Base-by-base conservation (phyloP, 1,140 invertebrate genomes). In the Epicauta chinensis region DNA sequence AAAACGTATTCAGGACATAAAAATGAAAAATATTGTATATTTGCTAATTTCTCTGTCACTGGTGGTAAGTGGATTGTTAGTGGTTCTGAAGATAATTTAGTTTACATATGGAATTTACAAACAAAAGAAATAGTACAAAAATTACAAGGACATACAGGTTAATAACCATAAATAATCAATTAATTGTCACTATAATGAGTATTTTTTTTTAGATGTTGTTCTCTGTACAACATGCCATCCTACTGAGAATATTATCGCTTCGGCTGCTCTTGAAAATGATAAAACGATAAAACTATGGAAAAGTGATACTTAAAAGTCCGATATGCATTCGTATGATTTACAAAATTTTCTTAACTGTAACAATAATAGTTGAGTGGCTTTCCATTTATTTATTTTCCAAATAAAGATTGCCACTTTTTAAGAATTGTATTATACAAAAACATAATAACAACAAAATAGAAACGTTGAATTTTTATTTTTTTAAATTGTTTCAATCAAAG, bases 41-140 rank as follows among this genome's bases (percentile, higher is more conserved):
- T 99, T 76, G 96, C 97, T 15, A 99, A 99, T 74, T 99, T 99
- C 72, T 99, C 96, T 43, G 95, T 99, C 2, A 99, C 97, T 37
- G 97, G 97, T 53, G 97, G 96, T 71, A 99, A 98, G 90, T 99
- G 97, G 97, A 99, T 99, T 71, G 96, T 99, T 36, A 97, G 94
- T 42, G 97, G 97, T 11, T 98, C 96, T n/a, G 97, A 99, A 77
- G 97, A 99, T 71, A 95, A 97, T 68, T 82, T 95, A 77, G 94
- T 99, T 2, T 99, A 98, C 66, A 97, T 99, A 62, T 99, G 97
- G 97, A 99, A 99, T 79, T 77, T 99, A 46, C 97, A 99, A 69
- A 97, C 94, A 12, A 98, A 99, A 75, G 96, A 99, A 77, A 91
- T 99, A 56, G 97, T 99, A 39, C 97, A 99, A 75, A 94, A 95